These are phyloP conservation scores for Parnassius orleans DNA, from an alignment of 2,888 invertebrate genomes.

Conservation along the genomic window DNA sequence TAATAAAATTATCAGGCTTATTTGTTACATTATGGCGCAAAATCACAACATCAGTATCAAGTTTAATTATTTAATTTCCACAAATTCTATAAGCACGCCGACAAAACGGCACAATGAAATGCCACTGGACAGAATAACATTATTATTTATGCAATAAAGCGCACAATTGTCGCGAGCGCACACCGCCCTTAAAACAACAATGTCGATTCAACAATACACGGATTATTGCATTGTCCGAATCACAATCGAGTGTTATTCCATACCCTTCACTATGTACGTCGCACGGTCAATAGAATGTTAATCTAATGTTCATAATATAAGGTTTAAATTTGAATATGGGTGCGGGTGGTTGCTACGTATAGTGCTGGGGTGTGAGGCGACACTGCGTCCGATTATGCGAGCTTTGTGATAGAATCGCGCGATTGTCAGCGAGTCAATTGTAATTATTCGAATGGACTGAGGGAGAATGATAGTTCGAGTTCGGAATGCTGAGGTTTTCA, in stretches of 20 bases:
- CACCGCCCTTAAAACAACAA: conserved; percentile 81
- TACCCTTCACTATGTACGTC: conserved; percentile 52
- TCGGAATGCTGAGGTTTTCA: conserved; percentile 53
- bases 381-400: conserved; percentile 75
- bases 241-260: conserved; percentile 69
- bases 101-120: conserved; percentile 67
- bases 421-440: conserved; percentile 80
- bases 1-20: background rate
- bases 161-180: conserved; percentile 73
- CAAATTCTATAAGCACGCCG: conserved; percentile 44
- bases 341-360: conserved; percentile 45
- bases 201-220: conserved; percentile 78
- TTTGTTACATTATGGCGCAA: background rate
- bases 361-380: conserved; percentile 50
- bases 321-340: conserved; percentile 28
- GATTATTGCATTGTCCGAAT: conserved; percentile 81
- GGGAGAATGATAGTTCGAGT: conserved; percentile 52
- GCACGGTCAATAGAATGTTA: conserved; percentile 18
- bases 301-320: conserved; percentile 23
- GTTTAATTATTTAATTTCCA: conserved; percentile 36
- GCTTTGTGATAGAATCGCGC: conserved; percentile 78
- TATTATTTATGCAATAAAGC: conserved; percentile 81
- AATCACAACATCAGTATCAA: background rate
- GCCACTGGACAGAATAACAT: conserved; percentile 72
- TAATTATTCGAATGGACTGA: conserved; percentile 74